Base-by-base conservation (phyloP, 2,797 vertebrate genomes). In the Etheostoma perlongum region DNA sequence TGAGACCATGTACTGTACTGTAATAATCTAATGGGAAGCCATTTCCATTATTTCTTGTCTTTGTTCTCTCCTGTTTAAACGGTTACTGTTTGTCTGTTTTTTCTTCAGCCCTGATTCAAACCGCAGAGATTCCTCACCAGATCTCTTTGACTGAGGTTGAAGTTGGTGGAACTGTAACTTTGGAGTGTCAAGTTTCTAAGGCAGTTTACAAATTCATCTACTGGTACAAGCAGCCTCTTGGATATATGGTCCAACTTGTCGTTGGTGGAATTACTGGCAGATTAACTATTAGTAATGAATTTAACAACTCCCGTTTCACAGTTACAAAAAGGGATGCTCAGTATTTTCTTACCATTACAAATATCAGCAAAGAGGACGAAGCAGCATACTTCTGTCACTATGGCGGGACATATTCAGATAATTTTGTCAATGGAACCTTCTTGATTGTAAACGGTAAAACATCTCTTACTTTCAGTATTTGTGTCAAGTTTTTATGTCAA, bases 301-400 rank as follows among this genome's bases (percentile, higher is more conserved):
- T 73, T 57, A 65, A 47, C 0, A 27, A 23, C 9, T 2, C 46
- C 0, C 61, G 46, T 52, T 84, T 85, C 54, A 60, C 0, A 2
- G 0, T 72, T 2, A 42, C 0, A 53, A 1, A 7, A 0, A 0
- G 0, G 0, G 0, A 6, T 3, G 0, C 4, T 53, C 0, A 36
- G 8, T 62, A 15, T 70, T 0, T 5, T 21, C 27, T 89, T 5
- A 67, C 12, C 12, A 86, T 88, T 44, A 61, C 8, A 15, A 81
- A 86, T 54, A 59, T 86, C 6, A 83, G 13, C 0, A 83, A 81
- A 81, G 70, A 75, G 0, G 12, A 89, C 63, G 85, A 86, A 68
- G 88, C 85, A 15, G 63, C 73, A 30, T 88, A 89, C 52, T 73
- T 85, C 46, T 88, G 88, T 75, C 13, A 62, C 13, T 27, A 0